phyloP scores from a whole-genome alignment of 1,140 invertebrate species.

The Paralvinella palmiformis region DNA sequence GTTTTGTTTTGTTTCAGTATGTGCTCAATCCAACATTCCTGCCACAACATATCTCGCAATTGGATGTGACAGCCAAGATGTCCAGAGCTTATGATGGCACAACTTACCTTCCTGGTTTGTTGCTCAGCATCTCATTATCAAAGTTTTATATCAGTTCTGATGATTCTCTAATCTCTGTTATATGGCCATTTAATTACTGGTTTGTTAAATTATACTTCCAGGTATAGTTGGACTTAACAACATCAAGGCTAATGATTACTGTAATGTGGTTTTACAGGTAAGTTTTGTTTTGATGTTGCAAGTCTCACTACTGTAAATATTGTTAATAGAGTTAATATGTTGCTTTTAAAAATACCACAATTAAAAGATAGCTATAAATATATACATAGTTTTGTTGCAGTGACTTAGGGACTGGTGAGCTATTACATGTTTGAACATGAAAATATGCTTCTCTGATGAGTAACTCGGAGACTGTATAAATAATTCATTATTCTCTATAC shows the following conservation, averaged over 20 bases:
- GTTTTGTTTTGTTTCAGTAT: slow-evolving; percentile 57
- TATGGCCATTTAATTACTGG: not conserved
- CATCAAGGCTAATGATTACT: slow-evolving; percentile 92
- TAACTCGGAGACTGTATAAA: no score
- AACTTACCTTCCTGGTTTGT: slow-evolving; percentile 78
- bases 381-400: no score
- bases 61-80: slow-evolving; percentile 79
- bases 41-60: slow-evolving; percentile 66
- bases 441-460: no score
- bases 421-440: no score
- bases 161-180: slow-evolving; percentile 4
- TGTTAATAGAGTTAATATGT: no score
- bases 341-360: no score
- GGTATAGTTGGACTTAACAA: slow-evolving; percentile 93
- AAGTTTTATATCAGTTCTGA: not conserved
- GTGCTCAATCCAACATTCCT: slow-evolving; percentile 97
- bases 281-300: slow-evolving; percentile 18
- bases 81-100: slow-evolving; percentile 94
- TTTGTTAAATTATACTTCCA: slow-evolving; percentile 15
- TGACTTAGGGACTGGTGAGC: no score
- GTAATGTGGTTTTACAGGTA: slow-evolving; percentile 95
- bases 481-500: no score
- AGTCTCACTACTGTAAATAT: no score
- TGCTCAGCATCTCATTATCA: not conserved
- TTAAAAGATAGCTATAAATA: no score